phyloP scores from a whole-genome alignment of 2,797 vertebrate genomes.

The Myotis planiceps region DNA sequence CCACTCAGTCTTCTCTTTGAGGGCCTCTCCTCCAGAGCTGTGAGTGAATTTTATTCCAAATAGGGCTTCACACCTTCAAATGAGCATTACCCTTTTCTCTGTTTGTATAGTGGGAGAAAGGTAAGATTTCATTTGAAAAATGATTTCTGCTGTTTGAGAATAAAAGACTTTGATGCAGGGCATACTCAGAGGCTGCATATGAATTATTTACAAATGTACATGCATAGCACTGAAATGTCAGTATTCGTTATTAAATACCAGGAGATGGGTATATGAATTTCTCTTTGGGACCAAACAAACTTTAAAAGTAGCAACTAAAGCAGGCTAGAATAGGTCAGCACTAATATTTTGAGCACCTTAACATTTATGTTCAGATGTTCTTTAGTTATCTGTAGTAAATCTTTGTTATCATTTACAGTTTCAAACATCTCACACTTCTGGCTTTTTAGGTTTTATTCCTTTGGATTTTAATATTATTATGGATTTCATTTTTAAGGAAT shows the following conservation, averaged over 20 bases:
- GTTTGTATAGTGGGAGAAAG: not conserved
- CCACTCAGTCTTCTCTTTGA: not conserved
- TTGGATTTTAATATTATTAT: conserved; percentile 5
- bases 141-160: not conserved
- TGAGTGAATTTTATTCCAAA: not conserved
- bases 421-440: not conserved
- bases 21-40: not conserved
- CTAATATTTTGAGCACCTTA: not conserved
- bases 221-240: not conserved
- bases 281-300: not conserved
- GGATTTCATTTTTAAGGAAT: not conserved
- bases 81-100: not conserved
- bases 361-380: not conserved
- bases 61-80: not conserved
- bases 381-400: not conserved
- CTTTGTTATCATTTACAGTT: not conserved
- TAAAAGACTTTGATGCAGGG: not conserved
- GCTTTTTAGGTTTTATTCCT: conserved; percentile 1
- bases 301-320: not conserved
- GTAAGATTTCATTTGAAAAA: conserved; percentile 17
- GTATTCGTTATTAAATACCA: not conserved
- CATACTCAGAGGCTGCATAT: not conserved
- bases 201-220: not conserved
- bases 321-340: not conserved
- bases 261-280: not conserved